phyloP scores from a whole-genome alignment of 2,797 vertebrate genomes.

The Epinephelus awoara region DNA sequence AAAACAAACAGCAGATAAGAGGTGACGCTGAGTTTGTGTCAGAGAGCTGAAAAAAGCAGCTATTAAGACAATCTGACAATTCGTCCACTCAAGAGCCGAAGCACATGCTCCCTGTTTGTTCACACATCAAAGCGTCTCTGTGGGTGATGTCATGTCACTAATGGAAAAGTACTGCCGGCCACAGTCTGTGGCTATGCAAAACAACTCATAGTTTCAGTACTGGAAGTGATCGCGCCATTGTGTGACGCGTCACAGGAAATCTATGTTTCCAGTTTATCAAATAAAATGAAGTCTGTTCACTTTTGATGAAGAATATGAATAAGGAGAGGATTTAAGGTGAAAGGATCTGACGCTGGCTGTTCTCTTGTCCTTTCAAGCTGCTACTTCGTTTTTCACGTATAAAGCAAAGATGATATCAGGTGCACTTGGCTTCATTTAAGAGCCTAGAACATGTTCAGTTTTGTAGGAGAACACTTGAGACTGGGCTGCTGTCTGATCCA shows the following conservation, averaged over 20 bases:
- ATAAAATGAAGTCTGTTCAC: neutral
- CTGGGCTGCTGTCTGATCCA: neutral
- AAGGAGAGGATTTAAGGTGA: neutral
- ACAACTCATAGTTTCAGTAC: slow-evolving; percentile 41
- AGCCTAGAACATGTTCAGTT: neutral
- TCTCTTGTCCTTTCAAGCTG: neutral
- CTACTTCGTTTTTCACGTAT: neutral
- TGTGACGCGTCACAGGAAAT: neutral
- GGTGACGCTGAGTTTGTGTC: neutral
- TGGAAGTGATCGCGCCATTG: neutral
- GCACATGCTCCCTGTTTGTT: slow-evolving; percentile 52
- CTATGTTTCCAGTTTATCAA: neutral
- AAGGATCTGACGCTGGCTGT: neutral
- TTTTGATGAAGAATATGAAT: too few relatives aligned
- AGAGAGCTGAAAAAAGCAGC: neutral
- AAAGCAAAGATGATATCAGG: neutral
- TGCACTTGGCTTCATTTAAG: neutral
- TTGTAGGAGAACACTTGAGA: neutral
- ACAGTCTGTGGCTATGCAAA: slow-evolving; percentile 68
- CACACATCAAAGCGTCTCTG: slow-evolving; percentile 48
- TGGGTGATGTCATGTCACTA: slow-evolving; percentile 53
- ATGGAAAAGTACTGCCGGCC: slow-evolving; percentile 68
- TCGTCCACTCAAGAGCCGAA: slow-evolving; percentile 15
- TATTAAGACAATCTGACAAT: slow-evolving; percentile 32
- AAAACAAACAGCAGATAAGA: neutral